These are phyloP conservation scores for Epizoanthus fatuus DNA, from an alignment of 92 coral and sea anemone species.

Conservation along the genomic window DNA sequence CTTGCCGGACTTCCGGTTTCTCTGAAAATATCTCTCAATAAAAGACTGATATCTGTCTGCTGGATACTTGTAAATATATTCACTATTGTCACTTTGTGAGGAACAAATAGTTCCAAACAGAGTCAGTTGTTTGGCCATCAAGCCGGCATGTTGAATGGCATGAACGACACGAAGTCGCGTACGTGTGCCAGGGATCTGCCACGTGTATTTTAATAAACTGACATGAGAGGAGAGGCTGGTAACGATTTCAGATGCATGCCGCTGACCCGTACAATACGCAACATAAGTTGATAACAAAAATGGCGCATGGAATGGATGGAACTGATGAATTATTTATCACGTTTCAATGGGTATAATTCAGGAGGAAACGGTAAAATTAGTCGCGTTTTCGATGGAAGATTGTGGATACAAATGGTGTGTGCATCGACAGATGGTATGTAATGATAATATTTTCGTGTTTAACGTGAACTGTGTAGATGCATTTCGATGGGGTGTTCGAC, in stretches of 20 bases:
- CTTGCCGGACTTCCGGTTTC: constrained; percentile 24
- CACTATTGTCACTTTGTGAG: constrained; percentile 24
- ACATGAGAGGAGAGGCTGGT: constrained; percentile 22
- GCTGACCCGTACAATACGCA: constrained; percentile 8
- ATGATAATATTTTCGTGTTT: not conserved
- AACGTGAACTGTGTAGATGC: constrained; percentile 5
- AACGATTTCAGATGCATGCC: constrained; percentile 17
- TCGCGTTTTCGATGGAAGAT: constrained; percentile 9
- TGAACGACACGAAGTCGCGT: not conserved
- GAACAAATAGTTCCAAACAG: constrained; percentile 22
- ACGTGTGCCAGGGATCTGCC: not conserved
- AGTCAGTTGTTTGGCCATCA: constrained; percentile 29
- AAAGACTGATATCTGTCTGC: constrained; percentile 24
- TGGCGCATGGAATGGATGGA: constrained; percentile 10
- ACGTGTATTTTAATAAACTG: not conserved
- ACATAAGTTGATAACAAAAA: constrained; percentile 14
- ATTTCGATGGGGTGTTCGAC: not conserved
- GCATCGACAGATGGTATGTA: not conserved
- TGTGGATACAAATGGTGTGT: constrained; percentile 6
- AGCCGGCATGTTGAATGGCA: constrained; percentile 21
- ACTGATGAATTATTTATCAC: constrained; percentile 4
- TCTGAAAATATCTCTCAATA: constrained; percentile 21
- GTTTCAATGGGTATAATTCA: not conserved
- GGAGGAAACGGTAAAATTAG: not conserved
- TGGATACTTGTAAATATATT: constrained; percentile 40